phyloP scores from a whole-genome alignment of 2,113 vertebrate species.

The Sapajus apella region DNA sequence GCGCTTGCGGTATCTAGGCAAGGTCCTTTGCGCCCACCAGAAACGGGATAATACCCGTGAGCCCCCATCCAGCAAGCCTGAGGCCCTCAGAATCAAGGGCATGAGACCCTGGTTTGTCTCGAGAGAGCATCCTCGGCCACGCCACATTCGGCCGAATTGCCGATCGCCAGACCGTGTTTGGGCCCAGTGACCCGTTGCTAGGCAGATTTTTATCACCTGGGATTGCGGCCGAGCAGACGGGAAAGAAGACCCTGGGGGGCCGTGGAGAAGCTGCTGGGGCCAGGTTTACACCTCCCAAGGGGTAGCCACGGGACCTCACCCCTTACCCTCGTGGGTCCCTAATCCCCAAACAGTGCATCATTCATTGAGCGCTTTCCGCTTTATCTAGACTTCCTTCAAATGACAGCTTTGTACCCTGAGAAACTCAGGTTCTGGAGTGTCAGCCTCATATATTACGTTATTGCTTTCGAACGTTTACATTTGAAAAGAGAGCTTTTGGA shows the following conservation, averaged over 20 bases:
- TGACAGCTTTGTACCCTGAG: neutral
- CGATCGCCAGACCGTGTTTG: neutral
- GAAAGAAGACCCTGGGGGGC: neutral
- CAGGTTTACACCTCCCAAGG: neutral
- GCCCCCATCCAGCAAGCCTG: neutral
- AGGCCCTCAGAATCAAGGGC: neutral
- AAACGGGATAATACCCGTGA: neutral
- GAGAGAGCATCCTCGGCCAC: neutral
- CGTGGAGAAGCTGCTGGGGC: neutral
- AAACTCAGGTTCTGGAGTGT: neutral
- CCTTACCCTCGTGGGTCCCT: neutral
- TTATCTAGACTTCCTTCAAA: neutral
- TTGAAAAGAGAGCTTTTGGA: neutral
- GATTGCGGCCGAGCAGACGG: neutral
- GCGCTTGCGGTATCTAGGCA: neutral
- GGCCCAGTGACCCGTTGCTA: neutral
- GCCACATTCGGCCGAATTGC: neutral
- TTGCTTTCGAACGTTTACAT: neutral
- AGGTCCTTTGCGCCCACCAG: neutral
- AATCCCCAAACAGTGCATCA: neutral
- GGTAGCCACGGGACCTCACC: neutral
- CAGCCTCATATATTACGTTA: accelerated
- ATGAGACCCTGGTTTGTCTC: neutral
- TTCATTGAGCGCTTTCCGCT: neutral
- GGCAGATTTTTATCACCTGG: neutral